Base-by-base conservation (phyloP, 2,113 vertebrate species). In the Piaya cayana region DNA sequence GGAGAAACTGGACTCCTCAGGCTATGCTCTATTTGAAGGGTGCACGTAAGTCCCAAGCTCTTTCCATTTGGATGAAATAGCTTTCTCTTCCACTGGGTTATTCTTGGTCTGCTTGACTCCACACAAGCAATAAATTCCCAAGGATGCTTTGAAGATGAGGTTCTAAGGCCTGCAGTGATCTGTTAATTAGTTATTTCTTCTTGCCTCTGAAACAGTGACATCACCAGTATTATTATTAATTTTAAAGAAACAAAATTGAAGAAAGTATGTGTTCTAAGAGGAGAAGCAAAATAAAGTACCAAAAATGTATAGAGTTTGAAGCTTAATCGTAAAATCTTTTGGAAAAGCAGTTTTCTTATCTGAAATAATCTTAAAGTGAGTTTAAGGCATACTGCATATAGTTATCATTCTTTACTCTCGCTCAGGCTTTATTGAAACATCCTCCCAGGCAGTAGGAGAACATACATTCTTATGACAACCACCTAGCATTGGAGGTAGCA, bases 11-110 rank as follows among this genome's bases (percentile, higher is more conserved):
- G 99, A 99, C 99, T 26, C 99, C 99, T 6, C 99, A 99, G 94
- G 99, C 99, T 8, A 99, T 99, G 98, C 97, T 99, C 55, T 99
- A 99, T 88, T 97, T 99, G 49, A 99, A 99, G 97, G 99, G 99
- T 25, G 98, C 99, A 89, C 99, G 99, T 99, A 98, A 90, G 99
- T 99, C 67, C 53, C 5, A 6, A 39, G 14, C 12, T 77, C 59
- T 50, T 83, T 84, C 29, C 1, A 0, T 58, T 89, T 53, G 27
- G 53, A 75, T 65, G 47, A 70, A 36, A 29, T 20, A 16, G 53
- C n/a, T 79, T 85, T 42, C 15, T n/a, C 42, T 55, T 36, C 17
- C 25, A 11, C 7, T 60, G 34, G 36, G 30, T 87, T 85, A 64
- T 56, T 87, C 42, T 53, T 75, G 4, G 55, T 75, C 30, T 88